Percentiles rank a stretch among this genome's conserved stretches.
phyloP scores from a whole-genome alignment of 2,888 invertebrate species.

The Sarcophaga variegata region DNA sequence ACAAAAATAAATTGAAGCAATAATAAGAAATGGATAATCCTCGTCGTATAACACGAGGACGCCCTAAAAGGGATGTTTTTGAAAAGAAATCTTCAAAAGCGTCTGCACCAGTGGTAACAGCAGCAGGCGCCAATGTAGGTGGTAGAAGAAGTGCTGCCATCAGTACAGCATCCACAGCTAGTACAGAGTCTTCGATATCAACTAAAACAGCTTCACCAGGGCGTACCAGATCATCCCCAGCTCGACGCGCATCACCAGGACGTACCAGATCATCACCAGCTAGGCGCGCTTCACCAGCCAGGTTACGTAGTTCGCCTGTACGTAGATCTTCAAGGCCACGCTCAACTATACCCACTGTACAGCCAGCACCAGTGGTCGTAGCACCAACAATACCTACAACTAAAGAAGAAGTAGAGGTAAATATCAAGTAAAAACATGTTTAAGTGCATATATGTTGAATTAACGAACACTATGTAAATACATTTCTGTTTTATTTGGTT shows the following conservation, averaged over 20 bases:
- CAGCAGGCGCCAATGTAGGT: conserved; percentile 4
- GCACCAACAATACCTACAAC: conserved; percentile 71
- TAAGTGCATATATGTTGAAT: background rate
- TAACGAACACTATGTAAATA: background rate
- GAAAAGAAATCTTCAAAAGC: conserved; percentile 51
- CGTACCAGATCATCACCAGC: conserved; percentile 70
- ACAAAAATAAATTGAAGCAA: background rate
- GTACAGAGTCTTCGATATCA: conserved; percentile 45
- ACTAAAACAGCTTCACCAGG: conserved; percentile 63
- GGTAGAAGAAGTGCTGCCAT: conserved; percentile 44
- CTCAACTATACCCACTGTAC: conserved; percentile 78
- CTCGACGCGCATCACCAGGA: conserved; percentile 68
- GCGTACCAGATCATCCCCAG: conserved; percentile 70
- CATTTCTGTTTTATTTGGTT: background rate
- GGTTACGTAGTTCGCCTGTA: conserved; percentile 73
- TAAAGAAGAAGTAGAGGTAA: conserved; percentile 76
- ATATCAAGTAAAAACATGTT: conserved; percentile 32
- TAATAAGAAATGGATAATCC: conserved; percentile 69
- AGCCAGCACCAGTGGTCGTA: conserved; percentile 69
- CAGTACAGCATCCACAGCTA: conserved; percentile 33
- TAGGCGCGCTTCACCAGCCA: conserved; percentile 69
- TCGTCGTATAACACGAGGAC: conserved; percentile 72
- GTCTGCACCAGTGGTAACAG: conserved; percentile 31
- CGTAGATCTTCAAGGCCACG: conserved; percentile 83
- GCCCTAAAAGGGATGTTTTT: conserved; percentile 49